Evolutionary conservation across 2,888 invertebrate genomes (phyloP).

Genomic region (Lithophane ornitopus): DNA sequence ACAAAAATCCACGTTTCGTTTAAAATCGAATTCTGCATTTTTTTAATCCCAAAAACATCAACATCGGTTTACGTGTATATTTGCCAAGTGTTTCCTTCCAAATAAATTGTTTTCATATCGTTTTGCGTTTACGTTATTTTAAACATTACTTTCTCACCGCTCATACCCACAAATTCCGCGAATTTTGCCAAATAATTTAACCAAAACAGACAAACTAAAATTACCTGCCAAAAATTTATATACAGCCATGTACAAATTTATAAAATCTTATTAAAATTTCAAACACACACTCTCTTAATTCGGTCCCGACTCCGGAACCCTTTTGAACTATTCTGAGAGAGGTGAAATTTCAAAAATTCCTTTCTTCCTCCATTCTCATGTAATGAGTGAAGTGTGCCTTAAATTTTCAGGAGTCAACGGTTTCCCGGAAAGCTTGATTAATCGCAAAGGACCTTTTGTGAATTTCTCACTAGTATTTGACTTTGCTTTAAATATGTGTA

Average conservation of each 20-base stretch:
- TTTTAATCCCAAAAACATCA: background rate
- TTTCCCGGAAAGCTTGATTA: slow-evolving; percentile 64
- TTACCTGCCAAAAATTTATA: slow-evolving; percentile 41
- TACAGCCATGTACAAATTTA: slow-evolving; percentile 45
- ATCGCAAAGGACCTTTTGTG: slow-evolving; percentile 66
- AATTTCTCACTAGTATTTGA: slow-evolving; percentile 60
- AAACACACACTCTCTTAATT: slow-evolving; percentile 61
- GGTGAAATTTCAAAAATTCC: slow-evolving; percentile 69
- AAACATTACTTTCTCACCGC: background rate
- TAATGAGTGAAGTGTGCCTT: slow-evolving; percentile 67
- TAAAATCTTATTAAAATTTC: slow-evolving; percentile 65
- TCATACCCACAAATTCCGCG: background rate
- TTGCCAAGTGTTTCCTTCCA: background rate
- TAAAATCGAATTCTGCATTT: background rate
- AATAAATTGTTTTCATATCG: background rate
- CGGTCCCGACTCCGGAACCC: slow-evolving; percentile 45
- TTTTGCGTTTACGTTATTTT: slow-evolving; percentile 2
- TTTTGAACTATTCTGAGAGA: slow-evolving; percentile 66
- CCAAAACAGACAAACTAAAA: slow-evolving; percentile 35
- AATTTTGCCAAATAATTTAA: slow-evolving; percentile 24
- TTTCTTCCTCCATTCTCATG: slow-evolving; percentile 55
- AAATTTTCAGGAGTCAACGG: slow-evolving; percentile 66
- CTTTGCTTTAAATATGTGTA: slow-evolving; percentile 56
- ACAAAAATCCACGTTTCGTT: too few relatives aligned
- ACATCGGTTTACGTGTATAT: background rate